Evolutionary conservation across 2,113 vertebrate species (phyloP).

Genomic region (Megaceryle maxima): DNA sequence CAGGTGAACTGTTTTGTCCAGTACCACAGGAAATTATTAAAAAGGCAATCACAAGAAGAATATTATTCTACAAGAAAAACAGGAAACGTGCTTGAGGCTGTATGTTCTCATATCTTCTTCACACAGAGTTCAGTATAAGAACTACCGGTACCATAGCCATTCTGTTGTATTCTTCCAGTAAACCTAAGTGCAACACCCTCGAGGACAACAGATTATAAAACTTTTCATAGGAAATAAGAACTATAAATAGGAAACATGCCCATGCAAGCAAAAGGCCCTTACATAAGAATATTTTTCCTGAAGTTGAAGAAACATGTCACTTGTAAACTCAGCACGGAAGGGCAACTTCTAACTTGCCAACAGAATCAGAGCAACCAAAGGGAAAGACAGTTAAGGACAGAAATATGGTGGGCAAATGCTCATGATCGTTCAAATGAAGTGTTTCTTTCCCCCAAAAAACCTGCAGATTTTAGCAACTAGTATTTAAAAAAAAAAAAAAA

Average conservation of each 20-base stretch:
- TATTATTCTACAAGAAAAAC: background rate
- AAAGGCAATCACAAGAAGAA: background rate
- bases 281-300: background rate
- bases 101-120: background rate
- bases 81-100: background rate
- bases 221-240: background rate
- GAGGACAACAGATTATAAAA: background rate
- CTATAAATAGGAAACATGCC: background rate
- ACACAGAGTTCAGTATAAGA: background rate
- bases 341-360: background rate
- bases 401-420: background rate
- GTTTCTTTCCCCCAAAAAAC: background rate
- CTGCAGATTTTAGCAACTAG: background rate
- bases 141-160: background rate
- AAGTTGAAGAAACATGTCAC: background rate
- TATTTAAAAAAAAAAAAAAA: background rate
- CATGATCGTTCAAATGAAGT: background rate
- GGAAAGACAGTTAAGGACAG: background rate
- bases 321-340: background rate
- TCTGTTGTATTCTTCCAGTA: background rate
- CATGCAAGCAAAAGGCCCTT: background rate
- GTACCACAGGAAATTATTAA: background rate
- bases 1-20: background rate
- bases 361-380: background rate
- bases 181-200: background rate